phyloP scores from a whole-genome alignment of 2,113 vertebrate genomes.

The Heliornis fulica region DNA sequence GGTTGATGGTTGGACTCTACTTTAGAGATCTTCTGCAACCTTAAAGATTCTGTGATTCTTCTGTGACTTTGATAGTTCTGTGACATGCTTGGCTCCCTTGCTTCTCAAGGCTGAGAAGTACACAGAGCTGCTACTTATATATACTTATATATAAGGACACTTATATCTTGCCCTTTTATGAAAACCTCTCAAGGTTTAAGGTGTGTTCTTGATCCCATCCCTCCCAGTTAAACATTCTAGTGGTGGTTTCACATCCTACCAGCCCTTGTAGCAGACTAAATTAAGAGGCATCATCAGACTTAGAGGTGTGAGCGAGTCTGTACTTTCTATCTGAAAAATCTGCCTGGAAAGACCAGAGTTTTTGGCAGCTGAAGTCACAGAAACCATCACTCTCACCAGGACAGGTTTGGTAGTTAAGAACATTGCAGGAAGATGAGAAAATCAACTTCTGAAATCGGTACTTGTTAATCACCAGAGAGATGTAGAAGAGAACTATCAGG shows the following conservation, averaged over 20 bases:
- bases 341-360: not conserved
- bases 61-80: not conserved
- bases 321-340: not conserved
- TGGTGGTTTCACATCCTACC: not conserved
- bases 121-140: too few relatives aligned
- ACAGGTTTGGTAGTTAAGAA: not conserved
- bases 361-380: not conserved
- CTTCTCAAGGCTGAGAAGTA: not conserved
- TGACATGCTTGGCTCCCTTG: not conserved
- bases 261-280: not conserved
- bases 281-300: not conserved
- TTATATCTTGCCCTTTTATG: not conserved
- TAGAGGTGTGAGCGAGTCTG: too few relatives aligned
- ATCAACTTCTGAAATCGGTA: not conserved
- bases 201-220: not conserved
- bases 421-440: not conserved
- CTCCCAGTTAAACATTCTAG: not conserved
- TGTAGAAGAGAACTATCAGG: not conserved
- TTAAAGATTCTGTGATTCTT: too few relatives aligned
- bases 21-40: too few relatives aligned
- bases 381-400: not conserved
- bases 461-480: not conserved
- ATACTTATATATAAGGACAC: too few relatives aligned
- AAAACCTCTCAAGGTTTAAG: not conserved
- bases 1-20: too few relatives aligned